Evolutionary conservation across 2,888 invertebrate genomes (phyloP).

Genomic region (Willowsia nigromaculata): DNA sequence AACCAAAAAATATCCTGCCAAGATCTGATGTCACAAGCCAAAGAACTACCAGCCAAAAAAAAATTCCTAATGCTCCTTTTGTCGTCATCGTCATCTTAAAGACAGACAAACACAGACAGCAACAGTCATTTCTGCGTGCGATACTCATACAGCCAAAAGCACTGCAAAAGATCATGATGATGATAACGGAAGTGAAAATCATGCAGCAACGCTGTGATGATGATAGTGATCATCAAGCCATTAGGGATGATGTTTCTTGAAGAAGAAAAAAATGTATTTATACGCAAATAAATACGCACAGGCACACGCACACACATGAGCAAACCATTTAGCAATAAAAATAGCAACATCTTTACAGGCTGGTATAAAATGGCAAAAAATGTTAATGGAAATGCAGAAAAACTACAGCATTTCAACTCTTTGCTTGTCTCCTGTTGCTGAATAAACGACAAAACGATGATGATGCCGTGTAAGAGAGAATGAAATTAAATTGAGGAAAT

Average conservation of each 20-base stretch:
- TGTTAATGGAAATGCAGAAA: conserved; percentile 58
- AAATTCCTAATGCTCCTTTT: background rate
- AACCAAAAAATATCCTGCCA: background rate
- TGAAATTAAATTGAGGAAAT: conserved; percentile 59
- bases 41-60: background rate
- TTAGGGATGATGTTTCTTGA: conserved; percentile 4
- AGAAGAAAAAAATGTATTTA: background rate
- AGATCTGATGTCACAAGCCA: conserved; percentile 22
- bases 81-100: background rate
- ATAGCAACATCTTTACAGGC: background rate
- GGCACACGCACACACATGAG: background rate
- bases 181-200: conserved; percentile 31
- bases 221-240: conserved; percentile 28
- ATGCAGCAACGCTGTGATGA: background rate
- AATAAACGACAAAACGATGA: conserved; percentile 10
- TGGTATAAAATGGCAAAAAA: conserved; percentile 50
- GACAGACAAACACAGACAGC: background rate
- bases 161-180: background rate
- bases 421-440: conserved; percentile 33
- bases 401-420: background rate
- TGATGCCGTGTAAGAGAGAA: background rate
- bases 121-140: conserved; percentile 5
- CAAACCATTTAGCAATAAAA: conserved; percentile 45
- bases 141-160: background rate
- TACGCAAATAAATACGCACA: conserved; percentile 6